Percentiles rank a stretch among this genome's conserved stretches.
phyloP scores from a whole-genome alignment of 2,888 invertebrate species.

The Ditylenchus weischeri region DNA sequence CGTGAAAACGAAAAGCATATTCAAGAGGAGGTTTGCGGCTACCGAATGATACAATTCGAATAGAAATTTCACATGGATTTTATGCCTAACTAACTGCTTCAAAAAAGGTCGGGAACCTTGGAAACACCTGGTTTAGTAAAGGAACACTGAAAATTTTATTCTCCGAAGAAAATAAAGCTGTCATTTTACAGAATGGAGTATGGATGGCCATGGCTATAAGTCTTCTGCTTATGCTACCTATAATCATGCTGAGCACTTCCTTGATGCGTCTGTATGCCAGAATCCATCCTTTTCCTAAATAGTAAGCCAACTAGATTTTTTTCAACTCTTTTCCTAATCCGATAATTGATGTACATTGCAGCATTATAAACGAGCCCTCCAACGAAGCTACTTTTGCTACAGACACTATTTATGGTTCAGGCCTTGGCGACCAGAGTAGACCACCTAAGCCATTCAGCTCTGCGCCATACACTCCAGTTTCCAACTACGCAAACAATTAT shows the following conservation, averaged over 20 bases:
- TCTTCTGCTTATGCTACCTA: constrained; percentile 60
- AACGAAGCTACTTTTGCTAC: constrained; percentile 1
- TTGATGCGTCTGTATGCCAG: constrained; percentile 60
- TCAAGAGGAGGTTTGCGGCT: no score
- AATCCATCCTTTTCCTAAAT: constrained; percentile 56
- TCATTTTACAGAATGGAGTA: constrained; percentile 60
- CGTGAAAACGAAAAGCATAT: no score
- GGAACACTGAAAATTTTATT: no score
- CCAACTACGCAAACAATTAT: background rate
- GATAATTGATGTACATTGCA: background rate
- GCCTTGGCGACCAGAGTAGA: background rate
- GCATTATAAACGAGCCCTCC: constrained; percentile 1
- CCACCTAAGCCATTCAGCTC: background rate
- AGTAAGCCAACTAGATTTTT: constrained; percentile 41
- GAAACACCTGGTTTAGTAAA: no score
- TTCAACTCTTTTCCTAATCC: background rate
- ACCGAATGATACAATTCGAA: no score
- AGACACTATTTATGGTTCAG: background rate
- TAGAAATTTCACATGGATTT: no score
- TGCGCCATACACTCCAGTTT: background rate
- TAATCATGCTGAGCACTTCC: constrained; percentile 60
- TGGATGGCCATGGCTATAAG: constrained; percentile 62
- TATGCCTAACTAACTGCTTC: no score
- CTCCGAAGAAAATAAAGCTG: no score
- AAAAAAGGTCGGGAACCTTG: no score